Base-by-base conservation (phyloP, 2,113 vertebrate species). In the Oplegnathus fasciatus region DNA sequence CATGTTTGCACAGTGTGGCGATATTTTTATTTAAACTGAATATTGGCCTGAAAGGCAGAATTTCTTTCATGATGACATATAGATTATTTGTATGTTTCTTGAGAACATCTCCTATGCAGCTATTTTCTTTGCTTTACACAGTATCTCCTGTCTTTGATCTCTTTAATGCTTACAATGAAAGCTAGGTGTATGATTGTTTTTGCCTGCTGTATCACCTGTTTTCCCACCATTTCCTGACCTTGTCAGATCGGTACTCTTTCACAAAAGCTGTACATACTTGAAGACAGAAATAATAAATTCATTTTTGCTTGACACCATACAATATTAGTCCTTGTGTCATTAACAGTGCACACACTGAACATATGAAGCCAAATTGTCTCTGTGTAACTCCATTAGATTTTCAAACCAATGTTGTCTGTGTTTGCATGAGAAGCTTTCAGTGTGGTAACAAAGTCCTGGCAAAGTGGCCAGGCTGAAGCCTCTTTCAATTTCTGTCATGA, bases 241-340 rank as follows among this genome's bases (percentile, higher is more conserved):
- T 78, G 90, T 94, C 94, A 95, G 93, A 93, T 58, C 0, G 91
- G 91, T 94, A 94, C 89, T 93, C 89, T 94, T 89, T 77, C 86
- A 95, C 94, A 82, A 15, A 96, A 90, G 94, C 75, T 98, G 97
- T 98, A 96, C 76, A 95, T 96, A 93, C 92, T 91, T 94, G 94
- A 96, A 95, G 95, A 93, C 89, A 95, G 92, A 95, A 95, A 97
- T 95, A 97, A 92, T 92, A 92, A 93, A 92, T 70, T 93, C 60
- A 93, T 95, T 96, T 97, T 97, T 97, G 96, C 96, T 97, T 96
- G 96, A 96, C 95, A 96, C 93, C 55, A 87, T 62, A 64, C 28
- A 52, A 24, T 78, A 18, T 73, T 78, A 58, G 72, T 78, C 42
- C 9, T 57, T 71, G 44, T 80, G 57, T 71, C 30, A 42, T 69